A percentile compares a stretch with the other conserved stretches of the same genome.
Conservation (phyloP, 2,797 vertebrate species). For the Amazona finschi region DNA sequence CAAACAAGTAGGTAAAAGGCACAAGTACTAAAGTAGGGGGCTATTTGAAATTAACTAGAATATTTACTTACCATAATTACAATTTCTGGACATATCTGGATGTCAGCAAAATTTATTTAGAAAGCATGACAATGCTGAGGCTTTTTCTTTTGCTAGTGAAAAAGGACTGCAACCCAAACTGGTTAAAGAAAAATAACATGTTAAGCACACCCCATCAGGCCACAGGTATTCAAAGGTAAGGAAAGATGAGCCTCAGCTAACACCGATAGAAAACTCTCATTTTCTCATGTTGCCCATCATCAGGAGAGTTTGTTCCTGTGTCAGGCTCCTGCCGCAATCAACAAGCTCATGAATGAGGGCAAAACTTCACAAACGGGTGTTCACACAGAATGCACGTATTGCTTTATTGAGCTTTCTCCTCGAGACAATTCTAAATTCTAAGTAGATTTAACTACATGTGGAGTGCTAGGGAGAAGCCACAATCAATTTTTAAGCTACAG, state of each 20-base stretch:
- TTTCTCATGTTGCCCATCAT: neutral
- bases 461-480: neutral
- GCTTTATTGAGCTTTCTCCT: neutral
- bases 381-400: neutral
- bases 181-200: neutral
- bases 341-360: rapidly evolving
- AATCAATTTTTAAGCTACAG: neutral
- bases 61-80: neutral
- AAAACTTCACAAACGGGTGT: neutral
- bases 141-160: neutral
- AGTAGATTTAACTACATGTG: neutral
- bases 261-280: neutral
- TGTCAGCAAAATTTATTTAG: neutral
- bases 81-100: neutral
- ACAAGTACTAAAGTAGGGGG: neutral
- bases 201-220: neutral
- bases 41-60: neutral
- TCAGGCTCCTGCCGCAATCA: neutral
- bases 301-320: rapidly evolving
- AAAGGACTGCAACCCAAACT: neutral
- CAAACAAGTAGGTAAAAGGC: neutral
- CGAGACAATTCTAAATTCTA: neutral
- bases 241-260: neutral
- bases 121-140: neutral
- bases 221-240: neutral